Conservation (phyloP, 2,888 invertebrate species). For the Patella pellucida region DNA sequence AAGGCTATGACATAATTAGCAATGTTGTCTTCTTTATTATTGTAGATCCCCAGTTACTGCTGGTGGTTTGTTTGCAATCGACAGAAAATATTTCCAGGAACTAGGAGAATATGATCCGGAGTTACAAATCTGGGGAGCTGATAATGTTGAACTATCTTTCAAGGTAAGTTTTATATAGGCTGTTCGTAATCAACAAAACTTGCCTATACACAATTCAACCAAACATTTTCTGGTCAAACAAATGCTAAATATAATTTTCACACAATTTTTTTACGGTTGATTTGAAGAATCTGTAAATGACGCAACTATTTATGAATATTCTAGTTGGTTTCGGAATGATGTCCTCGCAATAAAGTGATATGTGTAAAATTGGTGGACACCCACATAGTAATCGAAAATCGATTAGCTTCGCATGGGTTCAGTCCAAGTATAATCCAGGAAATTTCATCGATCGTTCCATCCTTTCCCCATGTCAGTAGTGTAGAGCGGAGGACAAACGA, state of each 20-base stretch:
- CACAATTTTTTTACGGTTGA: background rate
- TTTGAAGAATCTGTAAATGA: background rate
- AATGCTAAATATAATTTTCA: too few species aligned
- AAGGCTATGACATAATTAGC: too few species aligned
- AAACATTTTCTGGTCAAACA: too few species aligned
- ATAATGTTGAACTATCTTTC: constrained; percentile 96
- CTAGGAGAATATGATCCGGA: constrained; percentile 97
- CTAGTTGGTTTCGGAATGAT: background rate
- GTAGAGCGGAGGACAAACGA: too few species aligned
- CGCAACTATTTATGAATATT: background rate
- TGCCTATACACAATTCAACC: too few species aligned
- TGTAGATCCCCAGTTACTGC: constrained; percentile 93
- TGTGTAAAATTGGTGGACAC: background rate
- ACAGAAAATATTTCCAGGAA: constrained; percentile 89
- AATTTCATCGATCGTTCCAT: too few species aligned
- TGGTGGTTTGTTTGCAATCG: constrained; percentile 96
- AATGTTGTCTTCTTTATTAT: background rate
- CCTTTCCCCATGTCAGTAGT: too few species aligned
- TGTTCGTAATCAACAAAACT: too few species aligned
- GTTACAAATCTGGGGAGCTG: constrained; percentile 99
- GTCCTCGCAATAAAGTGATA: background rate
- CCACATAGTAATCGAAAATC: background rate
- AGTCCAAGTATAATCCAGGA: too few species aligned
- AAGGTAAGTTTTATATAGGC: constrained; percentile 77
- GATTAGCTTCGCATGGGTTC: background rate